These are phyloP conservation scores for Plodia interpunctella DNA, from an alignment of 1,140 invertebrate genomes.

Conservation along the genomic window DNA sequence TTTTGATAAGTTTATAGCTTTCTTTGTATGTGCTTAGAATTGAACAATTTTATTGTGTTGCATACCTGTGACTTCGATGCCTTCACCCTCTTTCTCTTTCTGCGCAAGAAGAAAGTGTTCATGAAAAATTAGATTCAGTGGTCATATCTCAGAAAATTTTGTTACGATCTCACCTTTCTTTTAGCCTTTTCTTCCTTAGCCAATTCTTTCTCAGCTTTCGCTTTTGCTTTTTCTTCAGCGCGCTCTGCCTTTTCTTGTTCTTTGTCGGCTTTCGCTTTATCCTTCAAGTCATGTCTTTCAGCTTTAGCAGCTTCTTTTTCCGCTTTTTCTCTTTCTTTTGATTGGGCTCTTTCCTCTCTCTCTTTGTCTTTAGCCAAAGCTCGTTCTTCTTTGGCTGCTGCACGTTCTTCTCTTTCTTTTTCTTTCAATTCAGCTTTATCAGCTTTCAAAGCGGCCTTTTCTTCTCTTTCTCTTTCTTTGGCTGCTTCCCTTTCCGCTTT, in stretches of 20 bases:
- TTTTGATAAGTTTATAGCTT: too few relatives aligned
- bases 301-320: not conserved
- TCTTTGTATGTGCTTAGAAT: too few relatives aligned
- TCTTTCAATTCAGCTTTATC: conserved; percentile 2
- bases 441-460: conserved; percentile 2
- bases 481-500: conserved; percentile 12
- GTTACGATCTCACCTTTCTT: not conserved
- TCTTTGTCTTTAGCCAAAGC: conserved; percentile 14
- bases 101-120: not conserved
- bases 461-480: conserved; percentile 19
- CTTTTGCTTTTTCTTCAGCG: not conserved
- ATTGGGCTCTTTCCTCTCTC: conserved; percentile 5
- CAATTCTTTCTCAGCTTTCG: not conserved
- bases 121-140: not conserved
- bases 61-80: not conserved
- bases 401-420: conserved; percentile 12
- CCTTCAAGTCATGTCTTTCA: not conserved
- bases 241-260: conserved; percentile 1
- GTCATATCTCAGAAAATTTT: too few relatives aligned
- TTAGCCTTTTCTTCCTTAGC: not conserved
- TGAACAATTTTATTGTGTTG: not conserved
- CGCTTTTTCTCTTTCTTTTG: conserved; percentile 11
- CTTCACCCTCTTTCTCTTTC: not conserved
- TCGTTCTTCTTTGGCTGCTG: conserved; percentile 14
- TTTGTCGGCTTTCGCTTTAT: not conserved